Base-by-base conservation (phyloP, 2,797 vertebrate genomes). In the Choloepus didactylus region DNA sequence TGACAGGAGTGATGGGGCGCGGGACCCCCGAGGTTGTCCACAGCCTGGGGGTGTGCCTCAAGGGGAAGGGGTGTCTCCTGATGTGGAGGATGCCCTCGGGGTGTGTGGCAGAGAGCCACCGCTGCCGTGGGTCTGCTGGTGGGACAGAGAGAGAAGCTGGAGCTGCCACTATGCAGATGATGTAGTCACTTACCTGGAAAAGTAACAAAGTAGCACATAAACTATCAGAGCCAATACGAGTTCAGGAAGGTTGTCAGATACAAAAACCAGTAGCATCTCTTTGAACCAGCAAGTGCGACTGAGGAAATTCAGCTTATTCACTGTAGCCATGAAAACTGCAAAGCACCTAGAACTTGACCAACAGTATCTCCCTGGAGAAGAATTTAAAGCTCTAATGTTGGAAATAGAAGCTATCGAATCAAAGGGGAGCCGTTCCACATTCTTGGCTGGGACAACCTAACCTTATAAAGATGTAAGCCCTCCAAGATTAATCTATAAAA, bases 51-150 rank as follows among this genome's bases (percentile, higher is more conserved):
- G 5, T n/a, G 5, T 5, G 1, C 3, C 1, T 19, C 23, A 60
- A 49, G 10, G 27, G 0, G 2, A 18, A 5, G 27, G 19, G 14
- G 2, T 12, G 0, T 44, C 5, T 59, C 31, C 31, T 31, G 3
- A 21, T 12, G 25, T 31, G 1, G 2, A 6, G 2, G 27, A 38
- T 25, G 9, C 29, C 6, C 0, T 1, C 4, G 25, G 4, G 18
- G 16, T 3, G 9, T 1, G 6, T 9, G 4, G 2, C 27, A 18
- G 0, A 0, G n/a, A n/a, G 3, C 25, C 64, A 5, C 3, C 6
- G 2, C 51, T 51, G 54, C 56, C 44, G n/a, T 3, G 10, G 31
- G 5, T 75, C 27, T 27, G 12, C 15, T 8, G 38, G 2, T 4
- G 51, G 66, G 38, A 4, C 23, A 2, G 29, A 60, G 46, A 75